Evolutionary conservation across 2,113 vertebrate species (phyloP).

Genomic region (Dendropsophus ebraccatus): DNA sequence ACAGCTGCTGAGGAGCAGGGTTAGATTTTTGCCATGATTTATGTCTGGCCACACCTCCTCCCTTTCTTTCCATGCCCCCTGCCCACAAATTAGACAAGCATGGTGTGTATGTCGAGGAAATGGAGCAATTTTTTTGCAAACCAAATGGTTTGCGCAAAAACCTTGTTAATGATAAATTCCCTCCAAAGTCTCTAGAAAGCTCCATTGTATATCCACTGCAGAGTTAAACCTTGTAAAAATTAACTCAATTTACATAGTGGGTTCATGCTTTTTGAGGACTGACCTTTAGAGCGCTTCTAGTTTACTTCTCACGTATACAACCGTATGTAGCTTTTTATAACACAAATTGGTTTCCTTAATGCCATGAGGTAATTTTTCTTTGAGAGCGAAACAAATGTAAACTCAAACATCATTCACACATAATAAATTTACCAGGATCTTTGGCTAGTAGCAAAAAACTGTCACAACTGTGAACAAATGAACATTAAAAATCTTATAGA

Average conservation of each 20-base stretch:
- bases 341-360: background rate
- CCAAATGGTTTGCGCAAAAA: too few species aligned
- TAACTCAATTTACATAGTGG: background rate
- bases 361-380: constrained; percentile 13
- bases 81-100: too few species aligned
- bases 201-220: background rate
- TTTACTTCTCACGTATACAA: background rate
- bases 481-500: background rate
- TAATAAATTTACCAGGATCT: background rate
- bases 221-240: background rate
- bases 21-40: too few species aligned
- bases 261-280: background rate
- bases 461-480: background rate
- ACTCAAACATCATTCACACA: background rate
- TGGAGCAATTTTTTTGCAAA: too few species aligned
- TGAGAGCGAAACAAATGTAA: background rate
- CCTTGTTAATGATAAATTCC: too few species aligned
- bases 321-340: background rate
- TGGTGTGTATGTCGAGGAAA: too few species aligned
- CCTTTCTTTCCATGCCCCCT: too few species aligned
- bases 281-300: background rate
- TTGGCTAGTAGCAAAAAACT: background rate
- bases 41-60: too few species aligned
- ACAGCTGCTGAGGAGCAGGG: too few species aligned
- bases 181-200: too few species aligned